phyloP scores from a whole-genome alignment of 1,140 invertebrate genomes.

The Drosophila varians region DNA sequence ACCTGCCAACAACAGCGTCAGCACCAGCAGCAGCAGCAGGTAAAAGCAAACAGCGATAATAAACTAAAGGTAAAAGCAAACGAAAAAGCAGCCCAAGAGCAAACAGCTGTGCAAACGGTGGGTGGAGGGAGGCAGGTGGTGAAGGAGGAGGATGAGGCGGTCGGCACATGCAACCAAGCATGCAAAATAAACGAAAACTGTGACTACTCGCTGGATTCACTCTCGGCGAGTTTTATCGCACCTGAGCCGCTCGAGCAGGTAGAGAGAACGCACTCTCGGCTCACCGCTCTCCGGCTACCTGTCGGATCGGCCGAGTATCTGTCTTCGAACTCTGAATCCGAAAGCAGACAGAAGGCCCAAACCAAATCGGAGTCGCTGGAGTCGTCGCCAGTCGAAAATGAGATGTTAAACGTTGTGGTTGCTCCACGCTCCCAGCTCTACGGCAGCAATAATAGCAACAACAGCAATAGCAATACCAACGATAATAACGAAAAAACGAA shows the following conservation, averaged over 20 bases:
- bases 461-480: slow-evolving; percentile 35
- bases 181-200: slow-evolving; percentile 77
- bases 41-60: slow-evolving; percentile 68
- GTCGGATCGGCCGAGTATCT: slow-evolving; percentile 31
- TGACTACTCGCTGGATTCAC: slow-evolving; percentile 58
- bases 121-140: background rate
- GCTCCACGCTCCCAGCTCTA: slow-evolving; percentile 71
- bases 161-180: slow-evolving; percentile 67
- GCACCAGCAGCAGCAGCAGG: slow-evolving; percentile 40
- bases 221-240: slow-evolving; percentile 61
- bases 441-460: slow-evolving; percentile 35
- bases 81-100: slow-evolving; percentile 8
- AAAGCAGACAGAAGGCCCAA: slow-evolving; percentile 28
- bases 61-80: slow-evolving; percentile 41
- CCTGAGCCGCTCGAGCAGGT: slow-evolving; percentile 61
- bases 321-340: slow-evolving; percentile 28
- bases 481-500: slow-evolving; percentile 39
- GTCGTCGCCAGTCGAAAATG: slow-evolving; percentile 75
- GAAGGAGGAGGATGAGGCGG: slow-evolving; percentile 13
- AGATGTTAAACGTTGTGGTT: slow-evolving; percentile 82
- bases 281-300: slow-evolving; percentile 43
- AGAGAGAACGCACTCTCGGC: slow-evolving; percentile 17
- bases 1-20: background rate
- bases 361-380: slow-evolving; percentile 36
- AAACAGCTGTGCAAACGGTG: slow-evolving; percentile 64